Evolutionary conservation across 2,797 vertebrate species (phyloP).

Genomic region (Bovichtus variegatus): DNA sequence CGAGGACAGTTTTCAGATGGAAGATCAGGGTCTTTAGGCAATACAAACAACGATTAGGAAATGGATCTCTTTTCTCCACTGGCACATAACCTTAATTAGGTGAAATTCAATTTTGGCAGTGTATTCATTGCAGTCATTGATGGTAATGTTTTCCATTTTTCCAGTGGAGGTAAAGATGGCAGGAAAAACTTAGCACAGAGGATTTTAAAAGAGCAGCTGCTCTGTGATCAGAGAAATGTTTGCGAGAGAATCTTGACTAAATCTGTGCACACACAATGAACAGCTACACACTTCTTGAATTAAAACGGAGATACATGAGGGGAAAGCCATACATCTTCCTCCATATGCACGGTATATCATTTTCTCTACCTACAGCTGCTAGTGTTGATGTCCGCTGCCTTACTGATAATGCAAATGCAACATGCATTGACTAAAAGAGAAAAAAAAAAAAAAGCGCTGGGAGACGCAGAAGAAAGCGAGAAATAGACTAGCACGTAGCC

Average conservation of each 20-base stretch:
- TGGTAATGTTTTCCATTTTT: neutral
- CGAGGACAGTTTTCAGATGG: constrained; percentile 19
- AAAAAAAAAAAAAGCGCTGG: neutral
- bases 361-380: neutral
- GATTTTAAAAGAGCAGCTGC: constrained; percentile 43
- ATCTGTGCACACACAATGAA: constrained; percentile 7
- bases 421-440: neutral
- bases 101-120: constrained; percentile 33
- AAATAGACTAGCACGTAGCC: neutral
- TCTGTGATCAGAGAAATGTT: constrained; percentile 37
- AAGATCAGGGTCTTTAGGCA: constrained; percentile 5
- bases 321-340: neutral
- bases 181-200: constrained; percentile 32
- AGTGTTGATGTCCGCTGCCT: neutral
- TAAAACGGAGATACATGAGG: neutral
- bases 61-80: constrained; percentile 29
- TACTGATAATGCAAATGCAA: neutral
- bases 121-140: constrained; percentile 33
- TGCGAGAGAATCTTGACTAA: constrained; percentile 25
- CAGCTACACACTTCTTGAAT: constrained; percentile 15
- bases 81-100: constrained; percentile 46
- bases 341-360: neutral
- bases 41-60: constrained; percentile 5
- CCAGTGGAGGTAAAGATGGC: constrained; percentile 31
- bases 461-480: neutral